A percentile compares a stretch with the other conserved stretches of the same genome.
Evolutionary conservation across 2,113 vertebrate genomes (phyloP).

Genomic region (Dascyllus trimaculatus): DNA sequence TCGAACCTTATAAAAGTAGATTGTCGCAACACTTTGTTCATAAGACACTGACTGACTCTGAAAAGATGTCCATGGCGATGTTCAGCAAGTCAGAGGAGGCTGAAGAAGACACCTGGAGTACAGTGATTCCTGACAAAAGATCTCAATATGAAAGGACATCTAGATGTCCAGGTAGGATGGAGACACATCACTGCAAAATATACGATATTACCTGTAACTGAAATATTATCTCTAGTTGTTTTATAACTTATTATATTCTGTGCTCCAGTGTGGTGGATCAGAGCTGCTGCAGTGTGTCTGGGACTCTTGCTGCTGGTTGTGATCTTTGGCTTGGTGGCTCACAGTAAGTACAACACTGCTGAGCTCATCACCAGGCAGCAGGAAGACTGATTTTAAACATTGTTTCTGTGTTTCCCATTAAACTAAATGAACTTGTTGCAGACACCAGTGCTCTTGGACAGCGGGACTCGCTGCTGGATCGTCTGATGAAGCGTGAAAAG

Average conservation of each 20-base stretch:
- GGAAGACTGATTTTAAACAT: no score
- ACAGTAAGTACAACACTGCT: conserved; percentile 40
- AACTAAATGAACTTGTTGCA: conserved; percentile 19
- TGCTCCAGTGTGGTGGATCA: conserved; percentile 28
- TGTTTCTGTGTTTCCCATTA: background rate
- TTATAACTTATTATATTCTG: no score
- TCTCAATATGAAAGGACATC: background rate
- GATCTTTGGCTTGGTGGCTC: conserved; percentile 43
- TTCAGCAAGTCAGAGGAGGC: background rate
- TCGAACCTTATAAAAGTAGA: background rate
- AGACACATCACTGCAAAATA: background rate
- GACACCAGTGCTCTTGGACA: conserved; percentile 5
- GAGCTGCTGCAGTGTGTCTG: conserved; percentile 39
- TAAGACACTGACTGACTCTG: background rate
- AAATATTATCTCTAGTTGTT: background rate
- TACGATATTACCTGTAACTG: background rate
- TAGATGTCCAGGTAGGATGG: conserved; percentile 18
- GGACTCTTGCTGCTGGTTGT: conserved; percentile 38
- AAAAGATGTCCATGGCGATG: conserved; percentile 27
- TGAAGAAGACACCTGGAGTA: background rate
- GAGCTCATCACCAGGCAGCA: no score
- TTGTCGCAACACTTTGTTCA: background rate
- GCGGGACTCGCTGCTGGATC: background rate
- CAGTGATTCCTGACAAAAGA: background rate
- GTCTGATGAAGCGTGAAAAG: background rate